Conservation (phyloP, 2,888 invertebrate genomes). For the Sarcophaga carnaria region DNA sequence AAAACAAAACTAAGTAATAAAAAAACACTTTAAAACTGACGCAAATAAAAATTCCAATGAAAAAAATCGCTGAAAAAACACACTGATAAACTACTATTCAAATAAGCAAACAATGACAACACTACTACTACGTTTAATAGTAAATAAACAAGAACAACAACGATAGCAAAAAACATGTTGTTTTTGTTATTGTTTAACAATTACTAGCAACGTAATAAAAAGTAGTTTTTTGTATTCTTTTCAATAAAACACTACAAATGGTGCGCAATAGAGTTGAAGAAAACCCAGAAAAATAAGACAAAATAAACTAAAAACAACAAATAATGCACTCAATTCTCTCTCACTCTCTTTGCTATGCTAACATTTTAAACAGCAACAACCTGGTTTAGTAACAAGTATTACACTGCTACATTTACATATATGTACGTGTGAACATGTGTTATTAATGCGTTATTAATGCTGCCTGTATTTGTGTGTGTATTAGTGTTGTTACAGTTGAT, state of each 20-base stretch:
- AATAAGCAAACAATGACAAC: neutral
- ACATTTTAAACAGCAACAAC: neutral
- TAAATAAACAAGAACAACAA: neutral
- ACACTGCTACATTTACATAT: neutral
- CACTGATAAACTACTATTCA: neutral
- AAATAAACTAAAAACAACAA: slow-evolving; percentile 10
- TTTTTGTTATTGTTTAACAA: neutral
- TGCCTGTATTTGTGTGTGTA: neutral
- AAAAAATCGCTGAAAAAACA: slow-evolving; percentile 5
- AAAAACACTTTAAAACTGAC: neutral
- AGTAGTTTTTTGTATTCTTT: neutral
- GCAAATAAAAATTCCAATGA: slow-evolving; percentile 2
- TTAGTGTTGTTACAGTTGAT: slow-evolving; percentile 10
- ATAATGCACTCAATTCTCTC: neutral
- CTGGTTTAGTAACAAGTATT: neutral
- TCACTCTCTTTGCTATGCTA: neutral
- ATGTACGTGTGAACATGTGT: neutral
- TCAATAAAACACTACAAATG: neutral
- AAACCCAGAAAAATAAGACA: slow-evolving; percentile 1
- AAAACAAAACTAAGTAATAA: neutral
- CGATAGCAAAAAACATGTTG: neutral
- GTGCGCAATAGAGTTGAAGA: slow-evolving; percentile 30
- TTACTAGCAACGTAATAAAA: neutral
- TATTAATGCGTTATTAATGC: slow-evolving; percentile 4
- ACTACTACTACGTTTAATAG: neutral